Percentiles rank a stretch among this genome's conserved stretches.
Conservation (phyloP, 2,797 vertebrate species). For the Rhinella marina region DNA sequence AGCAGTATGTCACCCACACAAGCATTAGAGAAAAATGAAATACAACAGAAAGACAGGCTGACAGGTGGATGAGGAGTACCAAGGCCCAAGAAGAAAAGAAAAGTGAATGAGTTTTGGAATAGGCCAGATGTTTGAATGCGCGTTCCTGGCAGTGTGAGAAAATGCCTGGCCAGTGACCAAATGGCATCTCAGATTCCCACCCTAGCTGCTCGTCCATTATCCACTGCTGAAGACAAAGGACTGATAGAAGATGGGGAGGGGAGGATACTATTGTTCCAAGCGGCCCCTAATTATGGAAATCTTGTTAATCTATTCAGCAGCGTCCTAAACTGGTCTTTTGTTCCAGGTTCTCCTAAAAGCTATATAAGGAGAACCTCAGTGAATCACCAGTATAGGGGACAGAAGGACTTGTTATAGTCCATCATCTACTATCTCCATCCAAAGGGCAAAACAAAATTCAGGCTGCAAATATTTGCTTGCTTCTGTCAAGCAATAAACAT, state of each 20-base stretch:
- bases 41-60: conserved; percentile 47
- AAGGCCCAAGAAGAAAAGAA: conserved; percentile 62
- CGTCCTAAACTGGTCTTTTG: conserved; percentile 77
- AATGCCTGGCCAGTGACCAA: conserved; percentile 74
- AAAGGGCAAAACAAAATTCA: conserved; percentile 46
- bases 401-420: conserved; percentile 53
- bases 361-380: conserved; percentile 39
- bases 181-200: conserved; percentile 76
- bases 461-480: conserved; percentile 52
- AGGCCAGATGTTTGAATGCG: conserved; percentile 72
- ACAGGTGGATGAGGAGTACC: conserved; percentile 61
- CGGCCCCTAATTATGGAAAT: conserved; percentile 95
- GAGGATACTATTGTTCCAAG: conserved; percentile 91
- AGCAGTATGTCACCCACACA: conserved; percentile 29
- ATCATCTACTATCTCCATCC: conserved; percentile 15
- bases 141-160: conserved; percentile 74
- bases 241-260: conserved; percentile 70
- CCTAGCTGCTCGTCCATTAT: conserved; percentile 84
- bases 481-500: conserved; percentile 27
- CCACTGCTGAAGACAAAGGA: conserved; percentile 88
- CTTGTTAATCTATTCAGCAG: conserved; percentile 98
- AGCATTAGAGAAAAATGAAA: conserved; percentile 33
- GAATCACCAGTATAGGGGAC: conserved; percentile 63
- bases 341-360: conserved; percentile 63
- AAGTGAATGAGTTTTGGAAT: conserved; percentile 65